A percentile compares a stretch with the other conserved stretches of the same genome.
These are phyloP conservation scores for human (Homo sapiens) DNA, from an alignment of 2,113 vertebrate genomes.

Conservation along the genomic window DNA sequence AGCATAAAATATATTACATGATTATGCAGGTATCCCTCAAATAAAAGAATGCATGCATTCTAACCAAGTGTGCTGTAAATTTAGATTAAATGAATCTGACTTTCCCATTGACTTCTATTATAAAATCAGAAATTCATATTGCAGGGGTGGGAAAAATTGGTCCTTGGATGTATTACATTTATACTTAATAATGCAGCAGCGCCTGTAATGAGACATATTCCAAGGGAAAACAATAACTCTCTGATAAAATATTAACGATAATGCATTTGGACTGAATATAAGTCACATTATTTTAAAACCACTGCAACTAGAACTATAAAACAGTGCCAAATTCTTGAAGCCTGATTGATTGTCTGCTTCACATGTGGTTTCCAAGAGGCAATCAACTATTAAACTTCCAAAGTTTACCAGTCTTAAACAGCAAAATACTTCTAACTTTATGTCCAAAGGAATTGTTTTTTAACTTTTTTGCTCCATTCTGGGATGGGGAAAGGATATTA, in stretches of 20 bases:
- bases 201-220: constrained; percentile 60
- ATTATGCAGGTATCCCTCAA: constrained; percentile 56
- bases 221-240: constrained; percentile 73
- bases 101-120: constrained; percentile 48
- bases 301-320: constrained; percentile 59
- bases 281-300: constrained; percentile 70
- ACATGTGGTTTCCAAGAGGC: constrained; percentile 53
- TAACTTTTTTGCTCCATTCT: not conserved
- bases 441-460: constrained; percentile 39
- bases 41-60: constrained; percentile 28
- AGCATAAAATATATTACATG: constrained; percentile 21
- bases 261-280: constrained; percentile 57
- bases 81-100: constrained; percentile 58
- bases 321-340: constrained; percentile 66
- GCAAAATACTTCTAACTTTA: constrained; percentile 40
- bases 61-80: constrained; percentile 16
- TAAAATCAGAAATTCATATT: constrained; percentile 52
- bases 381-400: constrained; percentile 57
- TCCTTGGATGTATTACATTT: constrained; percentile 57
- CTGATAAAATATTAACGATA: constrained; percentile 75
- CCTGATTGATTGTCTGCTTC: constrained; percentile 28
- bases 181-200: constrained; percentile 64
- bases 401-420: constrained; percentile 31
- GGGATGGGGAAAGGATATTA: not conserved
- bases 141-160: constrained; percentile 11